Evolutionary conservation across 2,797 vertebrate genomes (phyloP).

Genomic region (Xiphorhynchus erythropygius): DNA sequence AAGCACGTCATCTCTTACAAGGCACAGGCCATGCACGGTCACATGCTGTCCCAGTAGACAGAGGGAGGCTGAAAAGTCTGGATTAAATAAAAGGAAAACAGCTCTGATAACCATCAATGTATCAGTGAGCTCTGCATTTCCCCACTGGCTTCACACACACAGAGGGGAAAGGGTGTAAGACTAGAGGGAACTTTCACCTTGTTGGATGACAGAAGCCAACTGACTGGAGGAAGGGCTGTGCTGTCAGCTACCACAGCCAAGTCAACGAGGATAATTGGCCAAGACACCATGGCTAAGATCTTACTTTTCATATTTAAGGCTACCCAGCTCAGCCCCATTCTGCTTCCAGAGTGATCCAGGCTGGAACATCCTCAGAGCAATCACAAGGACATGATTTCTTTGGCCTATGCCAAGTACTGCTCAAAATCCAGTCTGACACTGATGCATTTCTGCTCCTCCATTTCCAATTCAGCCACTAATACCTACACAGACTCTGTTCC

Average conservation of each 20-base stretch:
- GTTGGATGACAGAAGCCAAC: not conserved
- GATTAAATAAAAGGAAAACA: slow-evolving; percentile 3
- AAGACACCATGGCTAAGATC: not conserved
- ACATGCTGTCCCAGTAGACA: not conserved
- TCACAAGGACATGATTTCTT: not conserved
- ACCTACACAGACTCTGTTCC: slow-evolving; percentile 31
- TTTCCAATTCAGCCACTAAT: slow-evolving; percentile 29
- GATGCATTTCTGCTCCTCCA: slow-evolving; percentile 22
- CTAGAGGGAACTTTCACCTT: not conserved
- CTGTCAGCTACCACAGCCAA: not conserved
- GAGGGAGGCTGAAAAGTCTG: not conserved
- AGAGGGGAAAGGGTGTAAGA: not conserved
- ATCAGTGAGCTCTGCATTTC: not conserved
- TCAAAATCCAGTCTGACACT: not conserved
- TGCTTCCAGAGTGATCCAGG: not conserved
- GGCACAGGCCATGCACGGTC: not conserved
- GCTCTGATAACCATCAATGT: not conserved
- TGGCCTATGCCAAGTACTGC: not conserved
- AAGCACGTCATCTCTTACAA: not conserved
- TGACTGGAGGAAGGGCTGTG: not conserved
- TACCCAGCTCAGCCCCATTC: not conserved
- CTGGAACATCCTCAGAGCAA: not conserved
- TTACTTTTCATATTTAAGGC: not conserved
- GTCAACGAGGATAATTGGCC: rapidly evolving
- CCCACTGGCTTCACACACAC: not conserved